A percentile compares a stretch with the other conserved stretches of the same genome.
Evolutionary conservation across 2,888 invertebrate genomes (phyloP).

Genomic region (Drosophila nigritarsus): DNA sequence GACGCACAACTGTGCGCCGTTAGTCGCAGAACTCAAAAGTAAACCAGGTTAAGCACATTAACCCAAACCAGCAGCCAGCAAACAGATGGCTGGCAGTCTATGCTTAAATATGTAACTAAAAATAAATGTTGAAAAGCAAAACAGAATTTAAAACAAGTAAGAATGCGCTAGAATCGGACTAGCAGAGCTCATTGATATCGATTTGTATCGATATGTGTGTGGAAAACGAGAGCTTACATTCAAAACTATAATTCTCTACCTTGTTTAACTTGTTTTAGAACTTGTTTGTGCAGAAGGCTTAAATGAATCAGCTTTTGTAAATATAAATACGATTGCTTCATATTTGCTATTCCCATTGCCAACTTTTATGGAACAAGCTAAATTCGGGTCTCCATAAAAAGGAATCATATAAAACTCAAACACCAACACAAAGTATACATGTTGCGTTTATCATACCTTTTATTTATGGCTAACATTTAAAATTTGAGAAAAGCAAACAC

Average conservation of each 20-base stretch:
- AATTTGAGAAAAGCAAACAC: too few relatives aligned
- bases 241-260: background rate
- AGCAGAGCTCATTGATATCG: background rate
- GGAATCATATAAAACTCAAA: background rate
- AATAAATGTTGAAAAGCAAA: background rate
- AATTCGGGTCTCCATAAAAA: background rate
- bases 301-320: background rate
- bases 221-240: background rate
- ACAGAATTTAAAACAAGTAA: background rate
- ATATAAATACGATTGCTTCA: background rate
- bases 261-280: background rate
- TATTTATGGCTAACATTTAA: too few relatives aligned
- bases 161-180: background rate
- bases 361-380: background rate
- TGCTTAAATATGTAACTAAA: constrained; percentile 3
- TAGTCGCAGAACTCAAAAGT: constrained; percentile 26
- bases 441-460: too few relatives aligned
- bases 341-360: background rate
- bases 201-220: background rate
- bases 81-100: background rate
- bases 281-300: background rate
- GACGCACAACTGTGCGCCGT: constrained; percentile 18
- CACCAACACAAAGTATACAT: too few relatives aligned
- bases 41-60: constrained; percentile 61
- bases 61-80: constrained; percentile 4